A percentile compares a stretch with the other conserved stretches of the same genome.
Conservation (phyloP, 1,140 invertebrate genomes). For the Bombus affinis region DNA sequence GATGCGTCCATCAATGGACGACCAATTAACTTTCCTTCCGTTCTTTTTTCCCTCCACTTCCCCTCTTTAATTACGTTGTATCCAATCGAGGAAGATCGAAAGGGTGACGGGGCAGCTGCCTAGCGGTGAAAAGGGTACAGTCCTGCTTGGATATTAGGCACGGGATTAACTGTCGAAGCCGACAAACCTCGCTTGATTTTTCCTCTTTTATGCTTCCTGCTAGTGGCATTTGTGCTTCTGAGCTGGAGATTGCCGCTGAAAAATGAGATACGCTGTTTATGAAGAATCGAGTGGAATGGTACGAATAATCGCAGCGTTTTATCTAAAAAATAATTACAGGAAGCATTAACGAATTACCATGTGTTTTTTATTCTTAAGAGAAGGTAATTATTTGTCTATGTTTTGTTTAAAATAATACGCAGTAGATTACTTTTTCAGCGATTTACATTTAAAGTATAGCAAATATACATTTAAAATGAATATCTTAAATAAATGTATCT, state of each 20-base stretch:
- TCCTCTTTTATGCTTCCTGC: constrained; percentile 26
- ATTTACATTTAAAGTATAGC: no score
- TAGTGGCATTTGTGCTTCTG: background rate
- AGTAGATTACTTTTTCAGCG: no score
- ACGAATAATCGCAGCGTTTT: no score
- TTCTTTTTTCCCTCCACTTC: constrained; percentile 20
- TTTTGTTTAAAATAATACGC: no score
- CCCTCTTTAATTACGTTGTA: constrained; percentile 56
- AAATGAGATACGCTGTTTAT: background rate
- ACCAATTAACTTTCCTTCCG: constrained; percentile 74
- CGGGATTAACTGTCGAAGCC: constrained; percentile 73
- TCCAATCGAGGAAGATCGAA: constrained; percentile 75
- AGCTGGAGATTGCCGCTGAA: background rate
- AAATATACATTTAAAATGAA: no score
- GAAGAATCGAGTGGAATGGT: background rate
- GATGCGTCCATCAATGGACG: constrained; percentile 74
- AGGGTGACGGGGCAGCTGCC: constrained; percentile 67
- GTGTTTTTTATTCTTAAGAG: no score
- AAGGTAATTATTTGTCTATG: no score
- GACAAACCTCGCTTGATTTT: constrained; percentile 62
- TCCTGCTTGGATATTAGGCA: constrained; percentile 73
- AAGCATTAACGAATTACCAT: background rate
- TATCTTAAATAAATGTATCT: no score
- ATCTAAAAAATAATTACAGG: background rate
- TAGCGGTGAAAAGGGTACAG: constrained; percentile 64